Base-by-base conservation (phyloP, 1,140 invertebrate species). In the Phocides pigmalion region DNA sequence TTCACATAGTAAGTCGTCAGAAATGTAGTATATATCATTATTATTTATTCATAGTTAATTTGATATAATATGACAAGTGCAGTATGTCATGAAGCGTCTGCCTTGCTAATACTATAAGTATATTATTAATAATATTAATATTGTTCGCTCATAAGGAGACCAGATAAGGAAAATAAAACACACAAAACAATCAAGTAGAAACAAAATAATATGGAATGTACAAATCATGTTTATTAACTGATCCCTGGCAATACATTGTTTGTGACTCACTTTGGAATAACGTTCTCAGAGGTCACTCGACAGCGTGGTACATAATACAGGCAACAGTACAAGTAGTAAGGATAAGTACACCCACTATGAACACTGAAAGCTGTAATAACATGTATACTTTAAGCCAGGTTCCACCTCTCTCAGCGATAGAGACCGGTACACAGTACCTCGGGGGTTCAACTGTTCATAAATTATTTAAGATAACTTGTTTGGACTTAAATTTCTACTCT, bases 141-240 rank as follows among this genome's bases (percentile, higher is more conserved):
- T 72, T 72, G 66, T 72, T 86, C 72, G 74, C 79, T 81, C 74
- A 74, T 79, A 74, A 74, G 75, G 81, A 86, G 82, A 83, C 78
- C 76, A 47, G 80, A 82, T 69, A 72, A 87, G 86, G 84, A 87
- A 90, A 88, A 89, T 90, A 90, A 89, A 90, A 91, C 87, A 79
- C 74, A 82, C 84, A 85, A 75, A 79, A 87, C 76, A 88, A 81
- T 81, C 64, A 90, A 89, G 85, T 91, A 90, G 84, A 92, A 93
- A 92, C 83, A 93, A 93, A 92, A 93, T 92, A 93, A 92, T 92
- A 93, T 94, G 93, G 93, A 94, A 94, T 94, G 93, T 94, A 94
- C 93, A 94, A 94, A 94, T 93, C 93, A 90, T 93, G 90, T 92
- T 93, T 92, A 92, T 92, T 91, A 81, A 88, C 84, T 90, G 89